Base-by-base conservation (phyloP, 2,797 vertebrate genomes). In the Zenarchopterus dispar region DNA sequence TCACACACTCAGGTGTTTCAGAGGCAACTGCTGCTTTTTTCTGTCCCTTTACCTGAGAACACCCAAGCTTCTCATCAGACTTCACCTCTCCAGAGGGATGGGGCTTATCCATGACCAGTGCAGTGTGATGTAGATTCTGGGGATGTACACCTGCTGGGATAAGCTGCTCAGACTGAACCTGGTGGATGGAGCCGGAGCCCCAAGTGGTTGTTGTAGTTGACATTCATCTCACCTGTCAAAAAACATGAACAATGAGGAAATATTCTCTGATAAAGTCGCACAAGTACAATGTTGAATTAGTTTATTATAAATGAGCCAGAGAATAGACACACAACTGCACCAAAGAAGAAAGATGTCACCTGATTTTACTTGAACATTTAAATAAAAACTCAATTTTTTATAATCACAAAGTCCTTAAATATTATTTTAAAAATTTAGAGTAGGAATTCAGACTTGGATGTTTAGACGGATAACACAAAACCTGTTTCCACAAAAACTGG, bases 1-100 rank as follows among this genome's bases (percentile, higher is more conserved):
- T 57, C 55, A 51, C 51, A 28, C 41, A 42, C 57, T 80, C 73
- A 77, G 67, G 56, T 56, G 19, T 60, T 9, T 15, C 28, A 10
- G 41, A 6, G 18, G 26, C 15, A 17, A 55, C 8, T 16, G 41
- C 61, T 48, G 31, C 15, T 56, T 23, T 44, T 53, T 33, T 57
- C 8, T 56, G 23, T 52, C 41, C 33, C 6, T 15, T 55, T 21
- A 50, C 28, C 26, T 17, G 52, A 43, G 13, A 49, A 23, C 58
- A 45, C 13, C 47, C 48, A 24, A 62, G 23, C 31, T 18, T 24
- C 41, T 42, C 17, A 36, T 72, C 13, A 53, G 55, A 36, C 41
- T 56, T 23, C 0, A 2, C 45, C 41, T 23, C 31, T 36, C 36
- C 2, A 11, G 21, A 57, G 47, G 43, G 51, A 17, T 1, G 13